These are phyloP conservation scores for Tipula helvola DNA, from an alignment of 2,888 invertebrate genomes.

Conservation along the genomic window DNA sequence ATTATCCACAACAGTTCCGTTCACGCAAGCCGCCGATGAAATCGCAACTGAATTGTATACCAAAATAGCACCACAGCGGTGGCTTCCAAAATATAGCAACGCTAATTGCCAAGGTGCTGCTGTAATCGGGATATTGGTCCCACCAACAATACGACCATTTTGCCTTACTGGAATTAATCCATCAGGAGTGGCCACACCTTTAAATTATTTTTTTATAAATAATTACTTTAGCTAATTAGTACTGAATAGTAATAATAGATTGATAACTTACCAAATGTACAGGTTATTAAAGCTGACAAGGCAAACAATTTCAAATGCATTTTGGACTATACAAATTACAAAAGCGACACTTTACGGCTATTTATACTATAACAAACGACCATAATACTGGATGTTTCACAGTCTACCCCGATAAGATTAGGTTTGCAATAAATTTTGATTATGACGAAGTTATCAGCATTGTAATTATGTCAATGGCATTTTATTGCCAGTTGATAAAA, in stretches of 20 bases:
- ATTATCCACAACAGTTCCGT: not conserved
- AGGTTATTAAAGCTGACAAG: not conserved
- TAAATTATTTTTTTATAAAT: not conserved
- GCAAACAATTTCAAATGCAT: not conserved
- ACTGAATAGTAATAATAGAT: not conserved
- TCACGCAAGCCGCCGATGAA: not conserved
- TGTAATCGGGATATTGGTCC: not conserved
- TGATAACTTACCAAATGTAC: not conserved
- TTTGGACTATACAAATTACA: not conserved
- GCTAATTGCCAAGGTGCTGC: not conserved
- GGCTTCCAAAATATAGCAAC: not conserved
- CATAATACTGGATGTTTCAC: too few relatives aligned
- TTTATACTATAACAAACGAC: not conserved
- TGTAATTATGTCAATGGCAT: too few relatives aligned
- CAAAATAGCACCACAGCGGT: not conserved
- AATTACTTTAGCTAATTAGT: not conserved
- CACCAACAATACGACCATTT: slow-evolving; percentile 7
- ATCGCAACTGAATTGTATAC: not conserved
- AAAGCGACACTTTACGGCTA: not conserved
- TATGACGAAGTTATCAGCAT: too few relatives aligned
- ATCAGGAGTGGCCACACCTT: not conserved
- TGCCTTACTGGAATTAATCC: not conserved
- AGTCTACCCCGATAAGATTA: not conserved
- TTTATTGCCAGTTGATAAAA: too few relatives aligned
- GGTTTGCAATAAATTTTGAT: not conserved